A percentile compares a stretch with the other conserved stretches of the same genome.
These are phyloP conservation scores for Muntiacus muntjak DNA, from an alignment of 2,113 vertebrate genomes.

Conservation along the genomic window DNA sequence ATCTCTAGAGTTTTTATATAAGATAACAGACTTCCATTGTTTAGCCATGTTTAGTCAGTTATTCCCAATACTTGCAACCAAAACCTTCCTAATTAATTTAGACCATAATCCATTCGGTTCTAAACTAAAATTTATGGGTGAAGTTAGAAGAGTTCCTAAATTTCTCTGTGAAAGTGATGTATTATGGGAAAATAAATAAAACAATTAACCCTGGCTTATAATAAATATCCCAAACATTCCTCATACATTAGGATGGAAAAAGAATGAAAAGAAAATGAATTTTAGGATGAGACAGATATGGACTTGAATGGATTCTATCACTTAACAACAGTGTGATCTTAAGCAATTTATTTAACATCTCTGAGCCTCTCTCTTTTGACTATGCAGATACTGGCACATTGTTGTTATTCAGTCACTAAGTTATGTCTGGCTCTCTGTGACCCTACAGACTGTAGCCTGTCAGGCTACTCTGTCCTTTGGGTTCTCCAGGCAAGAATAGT, in stretches of 20 bases:
- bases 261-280: neutral
- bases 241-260: neutral
- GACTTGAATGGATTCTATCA: neutral
- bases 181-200: neutral
- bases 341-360: neutral
- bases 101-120: neutral
- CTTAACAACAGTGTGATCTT: neutral
- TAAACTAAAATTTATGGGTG: neutral
- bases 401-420: neutral
- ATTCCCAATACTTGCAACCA: neutral
- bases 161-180: neutral
- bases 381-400: neutral
- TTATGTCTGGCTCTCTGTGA: neutral
- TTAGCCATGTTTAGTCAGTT: neutral
- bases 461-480: neutral
- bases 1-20: neutral
- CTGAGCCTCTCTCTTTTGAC: neutral
- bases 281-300: neutral
- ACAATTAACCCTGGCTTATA: neutral
- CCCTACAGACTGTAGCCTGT: neutral
- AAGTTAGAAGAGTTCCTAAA: neutral
- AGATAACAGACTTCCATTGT: neutral
- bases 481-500: neutral
- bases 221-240: neutral
- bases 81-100: neutral